Conservation (phyloP, 2,888 invertebrate genomes). For the Pocota personata region DNA sequence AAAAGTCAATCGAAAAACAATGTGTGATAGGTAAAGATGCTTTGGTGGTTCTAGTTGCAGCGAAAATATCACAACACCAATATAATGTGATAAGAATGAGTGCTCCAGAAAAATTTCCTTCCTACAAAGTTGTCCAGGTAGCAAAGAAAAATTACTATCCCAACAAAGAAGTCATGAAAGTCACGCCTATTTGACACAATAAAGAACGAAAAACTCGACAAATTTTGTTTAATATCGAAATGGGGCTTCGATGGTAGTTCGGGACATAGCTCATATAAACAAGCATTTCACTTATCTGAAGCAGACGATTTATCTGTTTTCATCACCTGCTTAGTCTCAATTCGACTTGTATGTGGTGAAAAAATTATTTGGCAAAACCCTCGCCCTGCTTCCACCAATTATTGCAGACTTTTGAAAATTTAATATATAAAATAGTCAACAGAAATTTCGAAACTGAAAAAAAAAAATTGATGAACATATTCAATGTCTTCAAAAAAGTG, state of each 20-base stretch:
- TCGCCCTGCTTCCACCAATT: background rate
- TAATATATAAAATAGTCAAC: background rate
- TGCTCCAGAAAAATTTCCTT: background rate
- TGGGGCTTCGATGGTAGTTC: background rate
- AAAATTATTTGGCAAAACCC: background rate
- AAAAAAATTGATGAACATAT: too few species aligned
- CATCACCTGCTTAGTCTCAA: background rate
- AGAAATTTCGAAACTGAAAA: background rate
- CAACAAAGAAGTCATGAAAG: too few species aligned
- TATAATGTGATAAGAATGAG: background rate
- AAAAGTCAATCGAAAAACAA: background rate
- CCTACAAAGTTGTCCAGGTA: background rate
- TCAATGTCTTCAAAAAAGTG: too few species aligned
- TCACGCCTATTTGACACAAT: too few species aligned
- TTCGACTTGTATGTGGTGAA: background rate
- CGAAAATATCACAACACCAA: background rate
- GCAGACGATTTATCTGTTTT: background rate
- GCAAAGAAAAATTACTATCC: background rate
- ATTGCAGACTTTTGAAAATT: background rate
- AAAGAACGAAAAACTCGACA: too few species aligned
- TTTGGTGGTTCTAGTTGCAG: background rate
- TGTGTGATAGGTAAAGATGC: background rate
- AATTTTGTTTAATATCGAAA: background rate
- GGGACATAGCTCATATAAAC: slow-evolving; percentile 1
- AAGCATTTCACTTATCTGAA: slow-evolving; percentile 2